Percentiles rank a stretch among this genome's conserved stretches.
Evolutionary conservation across 1,140 invertebrate species (phyloP).

Genomic region (Tetragonula clypearis): DNA sequence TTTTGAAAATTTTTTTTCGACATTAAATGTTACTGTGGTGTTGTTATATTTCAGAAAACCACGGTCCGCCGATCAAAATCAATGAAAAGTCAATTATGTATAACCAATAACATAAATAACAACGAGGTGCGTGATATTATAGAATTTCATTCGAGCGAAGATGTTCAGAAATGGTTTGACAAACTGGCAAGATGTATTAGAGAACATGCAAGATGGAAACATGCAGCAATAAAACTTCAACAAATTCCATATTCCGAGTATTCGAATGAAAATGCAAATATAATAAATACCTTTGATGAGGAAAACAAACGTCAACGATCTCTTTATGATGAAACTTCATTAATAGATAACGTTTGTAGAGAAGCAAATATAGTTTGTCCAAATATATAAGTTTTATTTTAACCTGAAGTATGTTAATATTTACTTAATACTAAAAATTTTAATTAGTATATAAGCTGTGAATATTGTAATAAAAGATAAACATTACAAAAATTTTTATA

Average conservation of each 20-base stretch:
- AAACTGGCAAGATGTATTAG: conserved; percentile 79
- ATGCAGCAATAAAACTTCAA: conserved; percentile 84
- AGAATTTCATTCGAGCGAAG: conserved; percentile 76
- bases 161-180: conserved; percentile 81
- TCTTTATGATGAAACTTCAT: conserved; percentile 84
- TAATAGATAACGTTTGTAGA: conserved; percentile 78
- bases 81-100: conserved; percentile 75
- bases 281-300: conserved; percentile 79
- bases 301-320: conserved; percentile 82
- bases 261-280: conserved; percentile 40
- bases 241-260: conserved; percentile 83
- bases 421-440: background rate
- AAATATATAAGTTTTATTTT: background rate
- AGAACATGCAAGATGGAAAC: conserved; percentile 85
- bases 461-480: background rate
- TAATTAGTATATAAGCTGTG: background rate
- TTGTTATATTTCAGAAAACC: conserved; percentile 72
- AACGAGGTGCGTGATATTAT: conserved; percentile 74
- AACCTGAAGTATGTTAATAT: background rate
- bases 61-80: conserved; percentile 73
- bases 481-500: background rate
- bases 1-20: background rate
- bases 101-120: conserved; percentile 78
- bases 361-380: background rate
- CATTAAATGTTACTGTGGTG: background rate